phyloP scores from a whole-genome alignment of 2,113 vertebrate genomes.

The Brachyistius frenatus region DNA sequence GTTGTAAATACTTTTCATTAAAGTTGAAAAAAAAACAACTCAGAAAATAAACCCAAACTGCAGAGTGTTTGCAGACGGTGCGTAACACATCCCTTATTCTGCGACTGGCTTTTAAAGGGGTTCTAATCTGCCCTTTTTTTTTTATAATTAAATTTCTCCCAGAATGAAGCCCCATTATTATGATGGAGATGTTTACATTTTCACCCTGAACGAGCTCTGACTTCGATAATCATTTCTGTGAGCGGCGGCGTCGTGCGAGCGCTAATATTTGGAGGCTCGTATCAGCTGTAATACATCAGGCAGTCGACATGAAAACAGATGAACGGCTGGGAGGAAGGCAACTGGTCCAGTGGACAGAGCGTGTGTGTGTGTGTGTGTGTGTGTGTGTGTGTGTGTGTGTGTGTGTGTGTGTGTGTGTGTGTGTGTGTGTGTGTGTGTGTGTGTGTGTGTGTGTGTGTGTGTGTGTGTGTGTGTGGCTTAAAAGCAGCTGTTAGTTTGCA shows the following conservation, averaged over 20 bases:
- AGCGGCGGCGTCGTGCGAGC: background rate
- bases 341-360: conserved; percentile 2
- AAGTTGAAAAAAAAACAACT: too few species aligned
- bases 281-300: conserved; percentile 20
- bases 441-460: conserved; percentile 21
- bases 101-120: background rate
- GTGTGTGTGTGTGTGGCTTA: conserved; percentile 29
- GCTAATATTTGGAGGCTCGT: conserved; percentile 37
- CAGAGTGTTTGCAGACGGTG: background rate
- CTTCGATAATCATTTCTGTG: conserved; percentile 3
- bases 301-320: conserved; percentile 24
- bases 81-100: background rate
- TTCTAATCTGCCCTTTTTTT: conserved; percentile 6
- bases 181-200: conserved; percentile 23
- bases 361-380: conserved; percentile 19
- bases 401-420: conserved; percentile 30
- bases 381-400: conserved; percentile 31
- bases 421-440: conserved; percentile 21
- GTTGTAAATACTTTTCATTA: too few species aligned
- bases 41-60: too few species aligned
- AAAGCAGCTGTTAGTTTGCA: conserved; percentile 45
- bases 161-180: background rate
- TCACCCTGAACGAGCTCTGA: conserved; percentile 6
- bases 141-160: conserved; percentile 3
- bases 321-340: background rate